phyloP scores from a whole-genome alignment of 2,888 invertebrate species.

The Mimas tiliae region DNA sequence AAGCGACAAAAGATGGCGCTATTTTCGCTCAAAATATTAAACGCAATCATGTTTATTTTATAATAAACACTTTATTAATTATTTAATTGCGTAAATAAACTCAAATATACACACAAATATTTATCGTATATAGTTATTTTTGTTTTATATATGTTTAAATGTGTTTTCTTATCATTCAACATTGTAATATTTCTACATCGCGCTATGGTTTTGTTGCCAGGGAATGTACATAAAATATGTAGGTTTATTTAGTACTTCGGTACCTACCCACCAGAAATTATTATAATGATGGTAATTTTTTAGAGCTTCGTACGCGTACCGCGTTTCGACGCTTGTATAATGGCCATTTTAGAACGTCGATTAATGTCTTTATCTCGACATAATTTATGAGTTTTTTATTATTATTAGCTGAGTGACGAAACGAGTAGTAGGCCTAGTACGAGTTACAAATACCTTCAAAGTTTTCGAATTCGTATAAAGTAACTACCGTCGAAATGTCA shows the following conservation, averaged over 20 bases:
- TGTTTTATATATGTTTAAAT: neutral
- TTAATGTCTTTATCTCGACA: no score
- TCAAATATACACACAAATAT: neutral
- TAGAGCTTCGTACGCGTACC: no score
- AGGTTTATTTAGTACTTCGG: neutral
- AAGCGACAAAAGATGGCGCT: slow-evolving; percentile 11
- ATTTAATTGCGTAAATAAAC: neutral
- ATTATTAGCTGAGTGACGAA: no score
- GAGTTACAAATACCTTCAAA: no score
- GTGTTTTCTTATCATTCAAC: neutral
- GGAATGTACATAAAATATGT: neutral
- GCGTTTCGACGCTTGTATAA: no score
- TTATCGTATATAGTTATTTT: neutral
- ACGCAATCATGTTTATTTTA: neutral
- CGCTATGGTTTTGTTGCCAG: slow-evolving; percentile 8
- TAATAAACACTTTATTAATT: neutral
- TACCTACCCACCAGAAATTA: neutral
- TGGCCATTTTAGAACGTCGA: no score
- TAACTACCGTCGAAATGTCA: no score
- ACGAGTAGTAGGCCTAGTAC: no score
- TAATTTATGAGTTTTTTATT: no score
- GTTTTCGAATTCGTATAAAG: no score
- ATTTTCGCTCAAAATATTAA: neutral
- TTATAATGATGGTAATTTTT: neutral
- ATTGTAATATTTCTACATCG: neutral